phyloP scores from a whole-genome alignment of 1,140 invertebrate genomes.

The Drosophila lowei region DNA sequence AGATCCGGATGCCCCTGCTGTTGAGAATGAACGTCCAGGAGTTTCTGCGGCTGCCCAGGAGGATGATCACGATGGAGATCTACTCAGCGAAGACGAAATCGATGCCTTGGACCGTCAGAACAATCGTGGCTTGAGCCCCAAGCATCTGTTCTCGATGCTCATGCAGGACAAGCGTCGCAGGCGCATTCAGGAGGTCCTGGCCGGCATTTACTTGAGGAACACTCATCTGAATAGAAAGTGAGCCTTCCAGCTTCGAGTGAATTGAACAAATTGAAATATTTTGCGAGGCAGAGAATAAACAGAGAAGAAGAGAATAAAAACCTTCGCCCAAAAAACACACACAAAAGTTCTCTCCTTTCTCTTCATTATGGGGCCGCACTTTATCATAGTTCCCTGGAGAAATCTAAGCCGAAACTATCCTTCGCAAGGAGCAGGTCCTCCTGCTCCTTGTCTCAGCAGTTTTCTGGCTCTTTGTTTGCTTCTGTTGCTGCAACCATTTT shows the following conservation, averaged over 20 bases:
- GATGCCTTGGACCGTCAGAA: constrained; percentile 47
- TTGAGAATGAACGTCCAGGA: background rate
- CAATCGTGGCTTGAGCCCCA: constrained; percentile 48
- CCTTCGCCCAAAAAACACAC: constrained; percentile 13
- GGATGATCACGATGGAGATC: constrained; percentile 30
- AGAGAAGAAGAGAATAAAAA: constrained; percentile 17
- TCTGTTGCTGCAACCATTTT: constrained; percentile 26
- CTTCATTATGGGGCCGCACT: constrained; percentile 64
- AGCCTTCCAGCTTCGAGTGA: constrained; percentile 37
- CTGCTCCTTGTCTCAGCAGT: constrained; percentile 47
- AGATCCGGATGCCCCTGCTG: background rate
- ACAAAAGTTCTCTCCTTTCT: constrained; percentile 18
- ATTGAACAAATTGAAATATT: constrained; percentile 65
- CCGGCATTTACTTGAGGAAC: constrained; percentile 67
- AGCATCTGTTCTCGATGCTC: constrained; percentile 49
- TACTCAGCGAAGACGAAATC: constrained; percentile 43
- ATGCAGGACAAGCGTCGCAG: constrained; percentile 64
- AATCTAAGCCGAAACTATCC: constrained; percentile 58
- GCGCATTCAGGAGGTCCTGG: constrained; percentile 64
- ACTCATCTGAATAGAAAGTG: constrained; percentile 66
- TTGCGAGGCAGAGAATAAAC: constrained; percentile 43
- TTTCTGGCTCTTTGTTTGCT: constrained; percentile 41
- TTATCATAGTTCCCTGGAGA: constrained; percentile 70
- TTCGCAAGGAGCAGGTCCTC: background rate
- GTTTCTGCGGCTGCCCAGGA: constrained; percentile 5